Conservation (phyloP, 2,888 invertebrate genomes). For the Pogonocherus hispidulus region DNA sequence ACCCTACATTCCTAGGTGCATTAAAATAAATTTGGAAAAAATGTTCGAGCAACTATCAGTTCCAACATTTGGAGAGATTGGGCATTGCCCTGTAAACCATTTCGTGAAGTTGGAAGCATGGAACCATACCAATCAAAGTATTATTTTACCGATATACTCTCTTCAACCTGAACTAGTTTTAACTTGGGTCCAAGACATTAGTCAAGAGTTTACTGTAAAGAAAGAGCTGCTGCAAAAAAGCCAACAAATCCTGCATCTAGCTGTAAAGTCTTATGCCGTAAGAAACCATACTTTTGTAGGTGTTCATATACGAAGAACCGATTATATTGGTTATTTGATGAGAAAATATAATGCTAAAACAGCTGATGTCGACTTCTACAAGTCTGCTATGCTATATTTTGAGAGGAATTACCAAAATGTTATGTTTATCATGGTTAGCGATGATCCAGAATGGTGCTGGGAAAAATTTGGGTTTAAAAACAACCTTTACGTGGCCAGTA, state of each 20-base stretch:
- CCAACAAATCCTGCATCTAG: conserved; percentile 58
- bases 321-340: conserved; percentile 72
- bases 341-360: conserved; percentile 68
- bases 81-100: conserved; percentile 70
- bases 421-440: conserved; percentile 69
- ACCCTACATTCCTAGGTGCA: conserved; percentile 70
- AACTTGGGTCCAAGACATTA: conserved; percentile 72
- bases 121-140: conserved; percentile 73
- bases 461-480: conserved; percentile 61
- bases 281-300: conserved; percentile 68
- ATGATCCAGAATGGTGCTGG: conserved; percentile 70
- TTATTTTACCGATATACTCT: conserved; percentile 71
- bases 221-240: conserved; percentile 69
- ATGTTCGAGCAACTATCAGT: conserved; percentile 72
- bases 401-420: conserved; percentile 65
- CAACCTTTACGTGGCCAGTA: conserved; percentile 67
- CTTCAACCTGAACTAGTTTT: conserved; percentile 72
- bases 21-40: conserved; percentile 70
- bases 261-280: conserved; percentile 42
- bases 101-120: conserved; percentile 71
- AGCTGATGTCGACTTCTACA: conserved; percentile 66
- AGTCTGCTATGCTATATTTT: conserved; percentile 68
- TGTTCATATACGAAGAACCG: conserved; percentile 73
- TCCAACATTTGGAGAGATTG: conserved; percentile 72
- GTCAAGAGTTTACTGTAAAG: conserved; percentile 72